Percentiles rank a stretch among this genome's conserved stretches.
These are phyloP conservation scores for Hypsibius dujardini DNA, from an alignment of 1,140 invertebrate species.

Conservation along the genomic window DNA sequence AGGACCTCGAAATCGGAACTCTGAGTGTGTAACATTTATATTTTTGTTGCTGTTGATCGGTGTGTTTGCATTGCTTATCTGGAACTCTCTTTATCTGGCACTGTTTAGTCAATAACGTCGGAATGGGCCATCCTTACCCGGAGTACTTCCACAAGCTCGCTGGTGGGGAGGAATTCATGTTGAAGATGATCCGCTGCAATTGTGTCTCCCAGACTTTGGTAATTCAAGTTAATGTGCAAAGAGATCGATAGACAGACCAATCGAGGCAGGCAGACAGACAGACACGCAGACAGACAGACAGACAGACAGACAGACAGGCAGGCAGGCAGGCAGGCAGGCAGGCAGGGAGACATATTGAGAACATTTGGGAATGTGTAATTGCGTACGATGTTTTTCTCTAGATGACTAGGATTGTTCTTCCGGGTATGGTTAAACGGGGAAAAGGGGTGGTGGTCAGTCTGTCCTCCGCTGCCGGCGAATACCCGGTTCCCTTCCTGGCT, in stretches of 20 bases:
- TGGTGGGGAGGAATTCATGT: conserved; percentile 34
- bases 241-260: not conserved
- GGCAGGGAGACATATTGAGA: not conserved
- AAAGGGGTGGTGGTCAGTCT: conserved; percentile 80
- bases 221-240: conserved; percentile 21
- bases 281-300: too few species aligned
- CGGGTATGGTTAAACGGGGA: conserved; percentile 63
- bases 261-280: not conserved
- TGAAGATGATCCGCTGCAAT: conserved; percentile 50
- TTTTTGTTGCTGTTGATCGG: conserved; percentile 22
- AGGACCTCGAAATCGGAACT: not conserved
- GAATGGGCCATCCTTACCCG: conserved; percentile 69
- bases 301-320: too few species aligned
- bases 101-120: conserved; percentile 72
- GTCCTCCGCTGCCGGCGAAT: conserved; percentile 58
- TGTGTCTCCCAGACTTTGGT: conserved; percentile 49
- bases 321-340: too few species aligned
- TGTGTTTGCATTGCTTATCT: conserved; percentile 24
- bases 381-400: conserved; percentile 22
- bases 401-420: conserved; percentile 66
- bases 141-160: conserved; percentile 51
- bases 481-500: conserved; percentile 61
- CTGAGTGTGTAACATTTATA: conserved; percentile 14
- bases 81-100: not conserved
- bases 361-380: not conserved